Evolutionary conservation across 2,888 invertebrate genomes (phyloP), one percentile per base, ranked within the genome.

Genomic region (Carabus problematicus): DNA sequence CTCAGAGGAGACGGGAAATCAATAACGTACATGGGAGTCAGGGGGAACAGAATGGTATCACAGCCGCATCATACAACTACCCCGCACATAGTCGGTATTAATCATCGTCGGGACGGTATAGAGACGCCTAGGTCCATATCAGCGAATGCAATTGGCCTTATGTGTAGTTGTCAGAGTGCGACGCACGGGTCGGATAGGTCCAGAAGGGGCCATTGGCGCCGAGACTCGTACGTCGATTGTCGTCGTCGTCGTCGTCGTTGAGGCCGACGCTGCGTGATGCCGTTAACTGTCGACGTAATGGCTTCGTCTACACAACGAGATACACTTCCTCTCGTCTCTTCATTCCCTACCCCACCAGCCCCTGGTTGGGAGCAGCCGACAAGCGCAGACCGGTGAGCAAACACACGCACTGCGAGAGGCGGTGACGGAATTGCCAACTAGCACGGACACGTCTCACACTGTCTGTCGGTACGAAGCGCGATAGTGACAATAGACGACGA

Each of bases 171-270:
- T 75, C 75, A 73, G 71, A 71, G 74, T 68, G 73, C 71, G 71
- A 75, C 73, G 74, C 52, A 18, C 16, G 18, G 14, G 19, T 71
- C 68, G 73, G 72, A 76, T 73, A 75, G 76, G 74, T 75, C 78
- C 78, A 75, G 71, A 66, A 77, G 79, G 79, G 77, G 76, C 76
- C 75, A 78, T 79, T 77, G 73, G 70, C 70, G 70, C 71, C 73
- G 41, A 29, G 29, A 2, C 29, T 29, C 29, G 29, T n/a, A 14
- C 16, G 9, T 12, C 59, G 43, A 59, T 59, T 59, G 59, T 59
- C 59, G 56, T 56, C 29, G 12, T 14, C 29, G 12, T 14, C 56
- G 56, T 29, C 29, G 56, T 14, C 3, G 29, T 39, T 29, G 56
- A 14, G 29, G 11, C 39, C 18, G 63, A 12, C 19, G 43, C 64